Base-by-base conservation (phyloP, 2,797 vertebrate species). In the Cirrhinus molitorella region DNA sequence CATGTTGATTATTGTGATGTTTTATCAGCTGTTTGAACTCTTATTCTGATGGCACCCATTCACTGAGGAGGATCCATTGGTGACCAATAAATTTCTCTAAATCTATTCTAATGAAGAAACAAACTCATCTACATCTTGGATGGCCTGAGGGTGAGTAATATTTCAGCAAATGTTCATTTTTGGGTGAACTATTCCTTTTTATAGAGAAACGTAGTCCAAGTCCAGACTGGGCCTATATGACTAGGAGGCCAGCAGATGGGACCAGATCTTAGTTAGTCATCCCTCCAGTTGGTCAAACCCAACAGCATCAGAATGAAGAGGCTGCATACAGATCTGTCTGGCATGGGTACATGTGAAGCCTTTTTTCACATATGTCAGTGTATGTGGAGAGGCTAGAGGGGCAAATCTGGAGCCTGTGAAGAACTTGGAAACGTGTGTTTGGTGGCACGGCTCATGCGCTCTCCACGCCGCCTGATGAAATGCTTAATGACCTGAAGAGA, bases 401-500 rank as follows among this genome's bases (percentile, higher is more conserved):
- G 1, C 3, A 19, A 76, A 80, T 80, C 59, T 75, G 66, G 31
- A 21, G 37, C 49, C 77, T 67, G 59, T 80, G 47, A 80, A 85
- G 43, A 59, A 43, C 79, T 53, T 73, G 31, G 51, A 71, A 80
- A 17, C 75, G 40, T 86, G 53, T 67, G 72, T 28, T 53, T 25
- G 77, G 19, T 83, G 34, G 63, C 45, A 85, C 79, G 23, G 61
- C 68, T 70, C 31, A 31, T 63, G 23, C 82, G 78, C 47, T 80
- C 77, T 82, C 74, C 85, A 34, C n/a, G 23, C 87, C 17, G 49
- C 72, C 40, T 90, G 90, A 91, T 87, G 87, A 85, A 85, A 91
- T 93, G 92, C 90, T 92, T 90, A 87, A 90, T 93, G 90, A 92
- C 90, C 91, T 89, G 90, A 88, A 91, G 85, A 91, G 88, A 90